Percentiles rank a stretch among this genome's conserved stretches.
Conservation (phyloP, 2,113 vertebrate genomes). For the Hypomesus transpacificus region DNA sequence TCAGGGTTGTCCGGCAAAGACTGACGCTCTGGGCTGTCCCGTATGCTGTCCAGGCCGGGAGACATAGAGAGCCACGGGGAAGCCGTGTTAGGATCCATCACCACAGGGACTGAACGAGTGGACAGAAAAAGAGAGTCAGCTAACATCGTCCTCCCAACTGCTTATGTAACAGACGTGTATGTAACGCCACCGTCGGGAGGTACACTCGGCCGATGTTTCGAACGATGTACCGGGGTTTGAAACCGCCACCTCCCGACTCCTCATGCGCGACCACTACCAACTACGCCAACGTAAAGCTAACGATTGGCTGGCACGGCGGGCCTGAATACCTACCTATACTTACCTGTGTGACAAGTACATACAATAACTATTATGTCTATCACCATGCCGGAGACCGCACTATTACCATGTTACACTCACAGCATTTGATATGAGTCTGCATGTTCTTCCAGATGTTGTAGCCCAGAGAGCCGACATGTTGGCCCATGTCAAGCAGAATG, state of each 20-base stretch:
- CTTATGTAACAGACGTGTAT: too few species aligned
- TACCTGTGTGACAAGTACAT: neutral
- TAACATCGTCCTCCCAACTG: too few species aligned
- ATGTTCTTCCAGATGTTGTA: conserved; percentile 72
- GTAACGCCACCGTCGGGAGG: too few species aligned
- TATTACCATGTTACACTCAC: conserved; percentile 52
- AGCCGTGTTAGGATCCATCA: conserved; percentile 67
- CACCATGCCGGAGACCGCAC: neutral
- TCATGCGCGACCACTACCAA: neutral
- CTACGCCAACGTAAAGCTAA: neutral
- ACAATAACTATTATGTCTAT: neutral
- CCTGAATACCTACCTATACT: neutral
- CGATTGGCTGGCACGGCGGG: neutral
- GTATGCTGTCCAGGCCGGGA: conserved; percentile 52
- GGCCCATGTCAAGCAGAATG: conserved; percentile 60
- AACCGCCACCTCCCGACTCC: too few species aligned
- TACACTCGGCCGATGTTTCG: too few species aligned
- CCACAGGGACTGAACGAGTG: conserved; percentile 61
- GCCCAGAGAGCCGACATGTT: conserved; percentile 65
- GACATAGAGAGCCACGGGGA: conserved; percentile 67
- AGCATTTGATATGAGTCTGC: conserved; percentile 53
- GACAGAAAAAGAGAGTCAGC: neutral
- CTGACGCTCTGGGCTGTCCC: conserved; percentile 58
- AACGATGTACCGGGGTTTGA: neutral
- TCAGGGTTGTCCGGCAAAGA: conserved; percentile 61